Conservation (phyloP, 2,888 invertebrate species). For the Omphaloscelis lunosa region DNA sequence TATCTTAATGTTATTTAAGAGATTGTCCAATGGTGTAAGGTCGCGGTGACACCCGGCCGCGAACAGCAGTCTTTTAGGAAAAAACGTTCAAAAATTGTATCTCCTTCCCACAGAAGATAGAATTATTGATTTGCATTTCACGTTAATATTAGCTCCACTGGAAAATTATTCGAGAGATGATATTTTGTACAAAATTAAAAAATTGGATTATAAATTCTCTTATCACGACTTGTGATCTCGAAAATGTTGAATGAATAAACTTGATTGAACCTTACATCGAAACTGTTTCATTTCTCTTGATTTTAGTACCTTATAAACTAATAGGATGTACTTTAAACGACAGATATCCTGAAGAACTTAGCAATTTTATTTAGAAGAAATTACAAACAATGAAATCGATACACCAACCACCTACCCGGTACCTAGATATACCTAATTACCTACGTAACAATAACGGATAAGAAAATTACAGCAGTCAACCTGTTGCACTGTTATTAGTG, state of each 20-base stretch:
- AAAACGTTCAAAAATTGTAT: conserved; percentile 79
- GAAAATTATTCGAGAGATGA: conserved; percentile 83
- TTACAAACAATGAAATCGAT: neutral
- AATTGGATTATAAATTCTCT: conserved; percentile 85
- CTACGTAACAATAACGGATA: neutral
- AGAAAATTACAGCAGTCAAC: conserved; percentile 9
- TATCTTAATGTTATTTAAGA: conserved; percentile 85
- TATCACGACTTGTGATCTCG: conserved; percentile 88
- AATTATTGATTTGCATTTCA: conserved; percentile 81
- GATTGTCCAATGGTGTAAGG: conserved; percentile 80
- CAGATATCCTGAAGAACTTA: neutral
- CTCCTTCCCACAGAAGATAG: conserved; percentile 77
- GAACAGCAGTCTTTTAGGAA: conserved; percentile 59
- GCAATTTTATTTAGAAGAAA: neutral
- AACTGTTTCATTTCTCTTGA: conserved; percentile 72
- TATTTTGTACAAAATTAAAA: conserved; percentile 90
- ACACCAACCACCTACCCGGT: neutral
- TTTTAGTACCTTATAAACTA: conserved; percentile 5
- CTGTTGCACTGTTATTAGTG: conserved; percentile 1
- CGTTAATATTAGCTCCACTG: conserved; percentile 79
- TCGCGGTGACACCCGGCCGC: conserved; percentile 31
- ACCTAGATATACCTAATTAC: too few relatives aligned
- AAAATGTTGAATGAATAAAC: conserved; percentile 89
- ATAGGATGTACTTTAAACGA: conserved; percentile 1
- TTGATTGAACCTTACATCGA: conserved; percentile 83